A percentile compares a stretch with the other conserved stretches of the same genome.
phyloP scores from a whole-genome alignment of 1,140 invertebrate genomes.

The Andrena cerasifolii region DNA sequence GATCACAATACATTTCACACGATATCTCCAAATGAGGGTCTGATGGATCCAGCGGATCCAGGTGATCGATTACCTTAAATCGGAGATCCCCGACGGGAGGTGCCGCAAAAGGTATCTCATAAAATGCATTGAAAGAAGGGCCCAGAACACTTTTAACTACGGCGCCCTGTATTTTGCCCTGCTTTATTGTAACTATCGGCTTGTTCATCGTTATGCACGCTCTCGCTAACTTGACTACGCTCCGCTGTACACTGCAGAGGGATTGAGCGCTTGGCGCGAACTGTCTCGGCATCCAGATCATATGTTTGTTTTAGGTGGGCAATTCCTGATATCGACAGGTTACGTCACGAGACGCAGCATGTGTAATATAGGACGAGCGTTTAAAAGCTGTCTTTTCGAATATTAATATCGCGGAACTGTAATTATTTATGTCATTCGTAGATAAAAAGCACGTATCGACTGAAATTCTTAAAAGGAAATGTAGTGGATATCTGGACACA shows the following conservation, averaged over 20 bases:
- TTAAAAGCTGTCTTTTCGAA: too few relatives aligned
- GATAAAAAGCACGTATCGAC: too few relatives aligned
- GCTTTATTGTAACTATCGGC: constrained; percentile 1
- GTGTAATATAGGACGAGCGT: too few relatives aligned
- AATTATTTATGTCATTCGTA: too few relatives aligned
- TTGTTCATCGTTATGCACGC: background rate
- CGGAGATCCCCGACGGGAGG: constrained; percentile 69
- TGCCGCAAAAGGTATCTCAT: constrained; percentile 70
- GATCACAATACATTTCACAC: too few relatives aligned
- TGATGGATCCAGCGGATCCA: too few relatives aligned
- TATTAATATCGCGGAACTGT: too few relatives aligned
- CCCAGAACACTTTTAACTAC: constrained; percentile 40
- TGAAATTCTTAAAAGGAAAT: too few relatives aligned
- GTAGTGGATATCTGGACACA: too few relatives aligned
- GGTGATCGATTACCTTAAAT: constrained; percentile 58
- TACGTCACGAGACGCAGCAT: background rate
- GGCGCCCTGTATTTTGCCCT: constrained; percentile 60
- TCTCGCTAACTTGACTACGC: background rate
- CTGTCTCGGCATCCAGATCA: background rate
- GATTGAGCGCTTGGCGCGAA: background rate
- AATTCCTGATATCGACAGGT: background rate
- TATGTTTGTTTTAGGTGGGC: background rate
- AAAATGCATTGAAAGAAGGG: constrained; percentile 57
- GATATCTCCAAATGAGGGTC: background rate
- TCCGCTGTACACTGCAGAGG: background rate